Evolutionary conservation across 2,113 vertebrate genomes (phyloP).

Genomic region (Gila orcuttii): DNA sequence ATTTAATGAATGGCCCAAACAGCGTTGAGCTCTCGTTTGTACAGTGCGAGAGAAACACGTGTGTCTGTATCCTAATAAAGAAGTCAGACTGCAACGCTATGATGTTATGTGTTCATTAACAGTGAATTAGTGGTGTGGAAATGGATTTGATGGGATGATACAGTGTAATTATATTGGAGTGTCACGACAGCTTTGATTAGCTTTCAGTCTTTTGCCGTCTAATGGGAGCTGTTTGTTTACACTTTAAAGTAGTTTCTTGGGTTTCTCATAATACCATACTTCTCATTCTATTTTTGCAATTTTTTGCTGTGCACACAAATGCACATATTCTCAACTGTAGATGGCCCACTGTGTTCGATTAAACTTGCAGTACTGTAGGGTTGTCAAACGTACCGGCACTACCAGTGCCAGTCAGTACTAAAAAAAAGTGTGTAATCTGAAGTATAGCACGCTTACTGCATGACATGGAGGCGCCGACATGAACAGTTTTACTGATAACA

Average conservation of each 20-base stretch:
- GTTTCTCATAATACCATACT: not conserved
- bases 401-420: too few species aligned
- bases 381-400: too few species aligned
- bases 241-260: not conserved
- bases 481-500: too few species aligned
- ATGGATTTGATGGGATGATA: slow-evolving; percentile 22
- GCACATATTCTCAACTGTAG: too few species aligned
- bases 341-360: not conserved
- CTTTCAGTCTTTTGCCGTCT: not conserved
- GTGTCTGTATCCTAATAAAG: not conserved
- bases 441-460: too few species aligned
- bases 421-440: too few species aligned
- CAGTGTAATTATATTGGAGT: not conserved
- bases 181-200: not conserved
- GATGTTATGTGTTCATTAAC: slow-evolving; percentile 7
- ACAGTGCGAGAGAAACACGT: not conserved
- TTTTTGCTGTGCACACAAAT: not conserved
- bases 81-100: not conserved
- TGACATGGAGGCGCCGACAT: too few species aligned
- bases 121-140: not conserved
- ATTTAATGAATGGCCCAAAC: slow-evolving; percentile 13
- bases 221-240: not conserved
- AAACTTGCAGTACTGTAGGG: too few species aligned
- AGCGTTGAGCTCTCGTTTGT: not conserved
- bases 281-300: too few species aligned